phyloP scores from a whole-genome alignment of 1,140 invertebrate species.

The Sinella curviseta region DNA sequence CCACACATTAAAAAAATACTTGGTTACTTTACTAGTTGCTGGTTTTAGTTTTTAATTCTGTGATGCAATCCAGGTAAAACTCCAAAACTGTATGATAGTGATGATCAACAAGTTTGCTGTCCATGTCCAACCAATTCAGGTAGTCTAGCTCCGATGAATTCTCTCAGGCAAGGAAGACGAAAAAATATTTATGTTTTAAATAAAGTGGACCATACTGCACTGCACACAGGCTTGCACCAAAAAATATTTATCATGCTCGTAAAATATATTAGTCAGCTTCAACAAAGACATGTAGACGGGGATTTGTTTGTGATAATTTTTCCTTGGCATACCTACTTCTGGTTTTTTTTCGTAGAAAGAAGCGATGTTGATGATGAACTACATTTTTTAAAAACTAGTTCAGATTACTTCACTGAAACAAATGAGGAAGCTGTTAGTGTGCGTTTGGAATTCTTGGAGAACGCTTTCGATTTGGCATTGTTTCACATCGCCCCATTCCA shows the following conservation, averaged over 20 bases:
- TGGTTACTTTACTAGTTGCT: neutral
- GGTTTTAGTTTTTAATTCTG: neutral
- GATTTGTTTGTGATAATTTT: neutral
- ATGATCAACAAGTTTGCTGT: neutral
- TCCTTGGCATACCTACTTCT: no score
- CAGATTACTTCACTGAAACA: neutral
- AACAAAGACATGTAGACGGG: neutral
- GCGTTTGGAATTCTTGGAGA: neutral
- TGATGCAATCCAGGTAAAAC: constrained; percentile 25
- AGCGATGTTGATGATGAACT: neutral
- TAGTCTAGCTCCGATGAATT: no score
- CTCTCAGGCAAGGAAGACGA: no score
- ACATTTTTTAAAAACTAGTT: constrained; percentile 5
- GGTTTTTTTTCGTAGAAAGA: neutral
- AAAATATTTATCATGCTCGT: no score
- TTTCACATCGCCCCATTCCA: neutral
- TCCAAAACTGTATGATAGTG: neutral
- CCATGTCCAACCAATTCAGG: neutral
- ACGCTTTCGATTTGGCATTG: neutral
- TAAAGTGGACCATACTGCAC: neutral
- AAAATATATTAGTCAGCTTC: neutral
- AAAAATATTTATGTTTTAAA: no score
- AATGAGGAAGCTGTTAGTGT: neutral
- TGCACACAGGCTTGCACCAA: neutral
- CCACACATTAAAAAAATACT: neutral